phyloP scores from a whole-genome alignment of 1,140 invertebrate genomes.

The Augochlora pura region DNA sequence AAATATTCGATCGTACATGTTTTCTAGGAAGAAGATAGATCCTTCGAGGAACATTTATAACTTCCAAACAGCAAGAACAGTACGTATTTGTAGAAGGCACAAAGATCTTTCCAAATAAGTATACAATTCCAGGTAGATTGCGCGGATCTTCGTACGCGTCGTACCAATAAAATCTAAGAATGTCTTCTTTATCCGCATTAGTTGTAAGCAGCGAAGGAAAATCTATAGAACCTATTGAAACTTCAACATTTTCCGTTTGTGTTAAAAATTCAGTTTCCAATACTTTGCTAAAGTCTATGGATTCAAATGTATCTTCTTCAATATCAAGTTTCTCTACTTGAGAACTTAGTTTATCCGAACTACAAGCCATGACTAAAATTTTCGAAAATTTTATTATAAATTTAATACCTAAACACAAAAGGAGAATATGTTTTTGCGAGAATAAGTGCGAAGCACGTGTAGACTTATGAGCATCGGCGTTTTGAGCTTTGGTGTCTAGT shows the following conservation, averaged over 20 bases:
- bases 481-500: too few species aligned
- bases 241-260: conserved; percentile 51
- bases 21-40: conserved; percentile 92
- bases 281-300: conserved; percentile 55
- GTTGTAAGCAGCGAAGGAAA: conserved; percentile 80
- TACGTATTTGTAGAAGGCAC: conserved; percentile 85
- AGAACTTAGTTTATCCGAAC: conserved; percentile 60
- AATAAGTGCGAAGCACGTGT: too few species aligned
- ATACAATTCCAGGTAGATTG: conserved; percentile 91
- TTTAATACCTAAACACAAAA: too few species aligned
- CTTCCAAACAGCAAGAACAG: conserved; percentile 93
- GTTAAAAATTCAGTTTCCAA: conserved; percentile 74
- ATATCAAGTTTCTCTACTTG: neutral
- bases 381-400: too few species aligned
- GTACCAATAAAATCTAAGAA: conserved; percentile 94
- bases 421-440: too few species aligned
- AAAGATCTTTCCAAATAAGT: conserved; percentile 95
- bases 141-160: conserved; percentile 96
- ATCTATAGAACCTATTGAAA: conserved; percentile 52
- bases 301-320: conserved; percentile 24
- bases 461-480: too few species aligned
- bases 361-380: too few species aligned
- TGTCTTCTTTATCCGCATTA: conserved; percentile 81
- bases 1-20: conserved; percentile 83
- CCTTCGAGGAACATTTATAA: conserved; percentile 92